Evolutionary conservation across 2,888 invertebrate species (phyloP).

Genomic region (Mellilla xanthometata): DNA sequence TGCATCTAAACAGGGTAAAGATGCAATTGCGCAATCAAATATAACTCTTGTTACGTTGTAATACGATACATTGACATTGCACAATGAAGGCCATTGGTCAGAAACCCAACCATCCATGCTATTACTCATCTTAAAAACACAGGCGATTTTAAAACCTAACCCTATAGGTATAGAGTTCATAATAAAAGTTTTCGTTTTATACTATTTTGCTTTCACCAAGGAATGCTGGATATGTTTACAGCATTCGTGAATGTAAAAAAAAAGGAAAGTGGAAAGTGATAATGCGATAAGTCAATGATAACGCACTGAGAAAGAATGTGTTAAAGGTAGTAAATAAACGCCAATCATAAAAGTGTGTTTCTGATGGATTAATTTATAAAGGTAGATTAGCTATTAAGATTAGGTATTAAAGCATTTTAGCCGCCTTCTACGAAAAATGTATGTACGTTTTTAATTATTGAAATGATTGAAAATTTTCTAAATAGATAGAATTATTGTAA

Average conservation of each 20-base stretch:
- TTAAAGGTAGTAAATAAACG: too few relatives aligned
- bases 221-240: constrained; percentile 42
- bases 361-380: too few relatives aligned
- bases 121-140: constrained; percentile 5
- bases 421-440: too few relatives aligned
- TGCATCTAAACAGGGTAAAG: constrained; percentile 15
- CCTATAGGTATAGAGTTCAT: constrained; percentile 1
- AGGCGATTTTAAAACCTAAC: constrained; percentile 25
- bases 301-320: background rate
- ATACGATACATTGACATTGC: constrained; percentile 33
- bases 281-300: constrained; percentile 18
- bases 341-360: too few relatives aligned
- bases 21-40: constrained; percentile 26
- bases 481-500: too few relatives aligned
- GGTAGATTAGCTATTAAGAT: too few relatives aligned
- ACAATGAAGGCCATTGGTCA: constrained; percentile 21
- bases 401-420: too few relatives aligned
- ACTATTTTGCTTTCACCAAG: constrained; percentile 55
- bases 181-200: constrained; percentile 15
- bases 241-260: constrained; percentile 30
- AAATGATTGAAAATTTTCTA: too few relatives aligned
- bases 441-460: too few relatives aligned
- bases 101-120: constrained; percentile 11
- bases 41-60: constrained; percentile 26
- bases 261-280: constrained; percentile 41